Conservation (phyloP, 2,888 invertebrate species). For the Chymomyza amoena region DNA sequence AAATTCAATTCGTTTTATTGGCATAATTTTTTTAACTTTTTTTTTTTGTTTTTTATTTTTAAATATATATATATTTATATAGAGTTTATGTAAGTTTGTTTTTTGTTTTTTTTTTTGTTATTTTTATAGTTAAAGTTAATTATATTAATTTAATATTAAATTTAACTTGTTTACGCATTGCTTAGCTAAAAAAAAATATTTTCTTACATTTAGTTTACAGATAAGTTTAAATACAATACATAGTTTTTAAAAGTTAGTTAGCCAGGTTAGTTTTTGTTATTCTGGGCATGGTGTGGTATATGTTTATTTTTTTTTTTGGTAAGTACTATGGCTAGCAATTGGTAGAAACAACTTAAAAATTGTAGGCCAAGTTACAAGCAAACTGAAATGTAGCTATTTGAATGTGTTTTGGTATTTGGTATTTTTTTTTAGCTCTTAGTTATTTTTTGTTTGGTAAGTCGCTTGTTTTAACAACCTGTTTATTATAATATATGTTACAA, state of each 20-base stretch:
- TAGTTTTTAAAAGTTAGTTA: neutral
- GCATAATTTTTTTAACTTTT: constrained; percentile 4
- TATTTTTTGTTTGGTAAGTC: neutral
- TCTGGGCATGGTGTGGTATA: neutral
- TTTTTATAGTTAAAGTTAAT: neutral
- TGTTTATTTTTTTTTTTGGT: neutral
- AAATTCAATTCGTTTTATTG: neutral
- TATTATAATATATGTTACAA: neutral
- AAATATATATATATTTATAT: neutral
- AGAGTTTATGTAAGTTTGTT: neutral
- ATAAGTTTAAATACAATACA: constrained; percentile 44
- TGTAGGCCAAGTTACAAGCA: neutral
- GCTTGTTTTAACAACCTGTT: neutral
- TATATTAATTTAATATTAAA: neutral
- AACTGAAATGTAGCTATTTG: neutral
- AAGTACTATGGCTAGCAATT: neutral
- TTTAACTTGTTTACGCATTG: neutral
- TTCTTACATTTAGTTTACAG: constrained; percentile 66
- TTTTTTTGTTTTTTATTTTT: neutral
- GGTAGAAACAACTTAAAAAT: neutral
- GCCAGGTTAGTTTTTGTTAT: neutral
- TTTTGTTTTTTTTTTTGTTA: neutral
- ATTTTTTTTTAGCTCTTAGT: neutral
- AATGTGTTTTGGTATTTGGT: neutral
- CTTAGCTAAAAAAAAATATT: constrained; percentile 7